Conservation (phyloP, 2,888 invertebrate genomes). For the Bedellia somnulentella region DNA sequence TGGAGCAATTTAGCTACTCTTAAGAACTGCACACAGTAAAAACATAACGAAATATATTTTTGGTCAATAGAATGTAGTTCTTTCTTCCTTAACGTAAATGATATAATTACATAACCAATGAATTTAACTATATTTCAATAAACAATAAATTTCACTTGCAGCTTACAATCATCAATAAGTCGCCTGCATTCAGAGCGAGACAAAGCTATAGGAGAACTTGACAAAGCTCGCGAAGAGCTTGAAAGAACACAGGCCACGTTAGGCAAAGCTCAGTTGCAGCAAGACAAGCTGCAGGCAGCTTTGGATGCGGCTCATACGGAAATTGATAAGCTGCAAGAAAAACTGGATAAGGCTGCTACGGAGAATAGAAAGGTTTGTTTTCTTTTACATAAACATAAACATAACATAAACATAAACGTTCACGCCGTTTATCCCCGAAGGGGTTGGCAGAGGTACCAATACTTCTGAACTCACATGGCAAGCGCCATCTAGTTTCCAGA, state of each 20-base stretch:
- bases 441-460: too few species aligned
- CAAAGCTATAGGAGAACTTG: constrained; percentile 80
- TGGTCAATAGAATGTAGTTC: too few species aligned
- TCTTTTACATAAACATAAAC: background rate
- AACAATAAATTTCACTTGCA: constrained; percentile 12
- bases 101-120: too few species aligned
- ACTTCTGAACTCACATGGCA: too few species aligned
- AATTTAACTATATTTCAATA: too few species aligned
- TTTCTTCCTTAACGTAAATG: background rate
- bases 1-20: too few species aligned
- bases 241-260: constrained; percentile 87
- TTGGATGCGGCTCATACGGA: constrained; percentile 90
- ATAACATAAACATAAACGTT: too few species aligned
- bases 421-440: too few species aligned
- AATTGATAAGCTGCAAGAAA: constrained; percentile 87
- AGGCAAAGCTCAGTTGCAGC: constrained; percentile 88
- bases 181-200: constrained; percentile 88
- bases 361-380: constrained; percentile 78
- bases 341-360: constrained; percentile 77
- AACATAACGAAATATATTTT: too few species aligned
- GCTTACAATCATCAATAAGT: constrained; percentile 79
- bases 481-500: too few species aligned
- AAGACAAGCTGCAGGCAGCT: constrained; percentile 87
- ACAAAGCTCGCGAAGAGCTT: constrained; percentile 85
- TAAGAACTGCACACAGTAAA: too few species aligned